Evolutionary conservation across 53 echinoderm and acorn worm species (phyloP).

Genomic region (Hippasteria phrygiana): DNA sequence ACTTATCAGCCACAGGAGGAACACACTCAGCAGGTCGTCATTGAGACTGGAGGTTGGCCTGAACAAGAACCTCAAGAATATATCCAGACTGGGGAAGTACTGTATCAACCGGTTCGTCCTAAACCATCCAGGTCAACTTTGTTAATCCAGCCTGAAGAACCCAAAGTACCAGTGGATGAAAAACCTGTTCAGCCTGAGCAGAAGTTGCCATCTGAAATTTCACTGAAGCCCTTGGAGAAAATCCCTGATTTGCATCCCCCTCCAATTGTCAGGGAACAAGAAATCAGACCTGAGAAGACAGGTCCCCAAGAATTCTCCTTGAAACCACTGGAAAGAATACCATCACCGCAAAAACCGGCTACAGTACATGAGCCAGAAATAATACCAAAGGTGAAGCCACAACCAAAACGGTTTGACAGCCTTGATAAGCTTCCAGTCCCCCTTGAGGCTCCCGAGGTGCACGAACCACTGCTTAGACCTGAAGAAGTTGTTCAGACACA

Average conservation of each 20-base stretch:
- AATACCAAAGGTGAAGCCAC: slow-evolving; percentile 33
- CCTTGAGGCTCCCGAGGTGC: slow-evolving; percentile 29
- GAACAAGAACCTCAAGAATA: slow-evolving; percentile 24
- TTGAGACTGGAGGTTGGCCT: slow-evolving; percentile 55
- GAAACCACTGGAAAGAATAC: slow-evolving; percentile 55
- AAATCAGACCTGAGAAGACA: slow-evolving; percentile 24
- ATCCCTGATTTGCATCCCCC: slow-evolving; percentile 60
- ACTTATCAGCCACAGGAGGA: slow-evolving; percentile 34
- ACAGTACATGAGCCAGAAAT: slow-evolving; percentile 61
- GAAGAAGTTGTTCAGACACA: slow-evolving; percentile 37
- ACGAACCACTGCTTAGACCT: slow-evolving; percentile 49
- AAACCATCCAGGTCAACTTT: slow-evolving; percentile 51
- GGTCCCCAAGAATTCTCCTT: slow-evolving; percentile 25
- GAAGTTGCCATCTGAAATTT: background rate
- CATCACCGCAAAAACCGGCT: slow-evolving; percentile 63
- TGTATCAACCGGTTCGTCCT: slow-evolving; percentile 39
- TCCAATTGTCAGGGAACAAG: slow-evolving; percentile 45
- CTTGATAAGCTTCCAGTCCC: slow-evolving; percentile 59
- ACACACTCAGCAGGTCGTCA: slow-evolving; percentile 62
- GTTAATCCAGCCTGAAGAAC: slow-evolving; percentile 36
- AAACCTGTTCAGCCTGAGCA: slow-evolving; percentile 35
- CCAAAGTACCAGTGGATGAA: slow-evolving; percentile 38
- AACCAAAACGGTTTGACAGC: slow-evolving; percentile 40
- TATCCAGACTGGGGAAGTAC: slow-evolving; percentile 13
- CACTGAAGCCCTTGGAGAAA: slow-evolving; percentile 61